phyloP scores from a whole-genome alignment of 1,140 invertebrate species.

The Brachionus plicatilis region DNA sequence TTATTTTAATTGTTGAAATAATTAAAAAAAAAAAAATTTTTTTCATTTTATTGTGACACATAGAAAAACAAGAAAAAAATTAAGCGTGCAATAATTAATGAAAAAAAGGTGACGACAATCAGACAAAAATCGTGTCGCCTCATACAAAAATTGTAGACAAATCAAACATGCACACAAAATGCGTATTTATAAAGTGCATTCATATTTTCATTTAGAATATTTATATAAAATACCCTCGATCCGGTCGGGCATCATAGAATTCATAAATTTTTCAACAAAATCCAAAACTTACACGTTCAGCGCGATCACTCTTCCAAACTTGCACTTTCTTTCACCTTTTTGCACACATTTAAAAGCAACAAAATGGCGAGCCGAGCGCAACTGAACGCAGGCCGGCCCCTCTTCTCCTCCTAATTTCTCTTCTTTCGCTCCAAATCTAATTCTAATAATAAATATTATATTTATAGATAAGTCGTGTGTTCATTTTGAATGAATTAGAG shows the following conservation, averaged over 20 bases:
- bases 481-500: constrained; percentile 1
- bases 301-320: not conserved
- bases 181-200: not conserved
- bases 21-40: too few relatives aligned
- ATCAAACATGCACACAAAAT: not conserved
- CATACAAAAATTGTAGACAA: not conserved
- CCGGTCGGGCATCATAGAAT: not conserved
- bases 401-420: not conserved
- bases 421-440: not conserved
- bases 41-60: not conserved
- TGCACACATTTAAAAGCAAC: not conserved
- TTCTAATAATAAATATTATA: not conserved
- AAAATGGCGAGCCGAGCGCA: not conserved
- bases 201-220: not conserved
- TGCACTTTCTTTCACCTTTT: not conserved
- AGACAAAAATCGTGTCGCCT: not conserved
- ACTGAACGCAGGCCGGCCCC: not conserved
- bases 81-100: not conserved
- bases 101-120: not conserved
- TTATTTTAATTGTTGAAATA: too few relatives aligned
- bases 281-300: not conserved
- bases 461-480: not conserved
- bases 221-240: not conserved
- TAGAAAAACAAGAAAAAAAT: not conserved
- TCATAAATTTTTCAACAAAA: not conserved